Percentiles rank a stretch among this genome's conserved stretches.
Conservation (phyloP, 2,113 vertebrate species). For the Gasterosteus aculeatus region DNA sequence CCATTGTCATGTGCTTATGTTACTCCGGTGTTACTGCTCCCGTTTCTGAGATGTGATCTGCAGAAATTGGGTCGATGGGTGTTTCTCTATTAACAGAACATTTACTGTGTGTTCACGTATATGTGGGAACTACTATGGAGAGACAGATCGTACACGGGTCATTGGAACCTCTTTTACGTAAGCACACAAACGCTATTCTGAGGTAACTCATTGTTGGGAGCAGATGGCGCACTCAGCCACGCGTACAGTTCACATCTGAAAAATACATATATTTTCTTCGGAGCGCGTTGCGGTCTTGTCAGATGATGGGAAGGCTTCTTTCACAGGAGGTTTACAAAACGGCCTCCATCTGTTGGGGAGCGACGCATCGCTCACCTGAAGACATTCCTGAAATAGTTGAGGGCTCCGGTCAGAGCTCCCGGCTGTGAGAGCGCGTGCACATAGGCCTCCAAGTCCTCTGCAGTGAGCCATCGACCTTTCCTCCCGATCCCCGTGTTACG, state of each 20-base stretch:
- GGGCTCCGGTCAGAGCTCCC: constrained; percentile 92
- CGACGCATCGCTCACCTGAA: constrained; percentile 85
- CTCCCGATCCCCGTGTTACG: constrained; percentile 89
- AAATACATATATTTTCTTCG: constrained; percentile 42
- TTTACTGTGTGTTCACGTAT: constrained; percentile 23
- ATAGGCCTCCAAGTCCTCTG: constrained; percentile 94
- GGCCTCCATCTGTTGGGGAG: not conserved
- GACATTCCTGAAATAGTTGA: constrained; percentile 95
- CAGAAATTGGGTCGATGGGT: not conserved
- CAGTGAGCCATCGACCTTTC: constrained; percentile 89
- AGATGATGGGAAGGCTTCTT: not conserved
- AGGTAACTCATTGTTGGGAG: constrained; percentile 54
- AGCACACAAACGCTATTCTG: constrained; percentile 60
- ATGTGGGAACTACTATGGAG: constrained; percentile 13
- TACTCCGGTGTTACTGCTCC: not conserved
- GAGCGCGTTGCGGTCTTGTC: not conserved
- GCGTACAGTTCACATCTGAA: constrained; percentile 57
- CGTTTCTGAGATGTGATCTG: not conserved
- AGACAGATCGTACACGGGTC: constrained; percentile 57
- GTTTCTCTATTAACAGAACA: not conserved
- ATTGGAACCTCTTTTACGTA: constrained; percentile 60
- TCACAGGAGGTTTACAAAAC: not conserved
- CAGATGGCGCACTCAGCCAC: constrained; percentile 74
- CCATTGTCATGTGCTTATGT: not conserved
- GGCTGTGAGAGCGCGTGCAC: constrained; percentile 95